A percentile compares a stretch with the other conserved stretches of the same genome.
Conservation (phyloP, 2,797 vertebrate species). For the Champsocephalus gunnari region DNA sequence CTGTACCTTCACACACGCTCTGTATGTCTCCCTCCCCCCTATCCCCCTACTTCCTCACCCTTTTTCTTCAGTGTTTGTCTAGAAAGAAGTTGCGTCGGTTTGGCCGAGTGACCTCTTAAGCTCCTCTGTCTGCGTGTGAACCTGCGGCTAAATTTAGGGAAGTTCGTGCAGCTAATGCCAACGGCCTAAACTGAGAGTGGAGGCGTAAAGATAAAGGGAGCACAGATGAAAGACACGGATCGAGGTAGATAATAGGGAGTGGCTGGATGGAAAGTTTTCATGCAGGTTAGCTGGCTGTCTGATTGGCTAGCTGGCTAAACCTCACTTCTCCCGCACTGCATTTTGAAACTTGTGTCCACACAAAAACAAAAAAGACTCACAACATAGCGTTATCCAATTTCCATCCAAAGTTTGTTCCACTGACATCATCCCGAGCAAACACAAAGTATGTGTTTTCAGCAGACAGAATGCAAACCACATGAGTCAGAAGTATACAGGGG, state of each 20-base stretch:
- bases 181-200: slow-evolving; percentile 59
- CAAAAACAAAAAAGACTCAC: slow-evolving; percentile 13
- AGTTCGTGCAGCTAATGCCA: slow-evolving; percentile 64
- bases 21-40: background rate
- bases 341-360: slow-evolving; percentile 1
- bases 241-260: slow-evolving; percentile 13
- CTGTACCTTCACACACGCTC: slow-evolving; percentile 25
- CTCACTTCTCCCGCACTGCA: slow-evolving; percentile 2
- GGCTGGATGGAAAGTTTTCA: background rate
- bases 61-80: slow-evolving; percentile 26
- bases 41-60: slow-evolving; percentile 38
- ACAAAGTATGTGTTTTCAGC: slow-evolving; percentile 20
- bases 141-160: slow-evolving; percentile 68
- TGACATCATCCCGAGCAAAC: slow-evolving; percentile 40
- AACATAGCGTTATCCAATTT: background rate
- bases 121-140: slow-evolving; percentile 43
- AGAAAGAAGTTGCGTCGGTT: slow-evolving; percentile 9
- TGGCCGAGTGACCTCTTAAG: slow-evolving; percentile 17
- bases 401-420: slow-evolving; percentile 17
- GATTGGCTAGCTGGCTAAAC: slow-evolving; percentile 8
- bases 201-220: slow-evolving; percentile 59
- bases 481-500: slow-evolving; percentile 18
- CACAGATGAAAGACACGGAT: slow-evolving; percentile 44
- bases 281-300: background rate
- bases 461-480: slow-evolving; percentile 35